Conservation (phyloP, 2,113 vertebrate genomes). For the Zosterops lateralis region DNA sequence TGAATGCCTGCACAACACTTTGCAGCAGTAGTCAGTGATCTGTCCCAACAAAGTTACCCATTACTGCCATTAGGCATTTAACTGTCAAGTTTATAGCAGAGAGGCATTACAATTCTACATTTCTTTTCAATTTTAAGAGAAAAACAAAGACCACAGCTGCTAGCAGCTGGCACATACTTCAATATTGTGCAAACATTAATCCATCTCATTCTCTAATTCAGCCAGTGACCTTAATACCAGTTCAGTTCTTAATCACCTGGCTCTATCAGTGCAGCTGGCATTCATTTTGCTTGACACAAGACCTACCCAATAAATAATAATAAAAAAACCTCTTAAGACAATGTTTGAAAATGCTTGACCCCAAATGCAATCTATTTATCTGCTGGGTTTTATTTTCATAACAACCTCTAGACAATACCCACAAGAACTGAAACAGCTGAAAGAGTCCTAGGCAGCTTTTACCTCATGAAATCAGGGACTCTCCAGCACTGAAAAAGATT, state of each 20-base stretch:
- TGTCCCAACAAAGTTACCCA: neutral
- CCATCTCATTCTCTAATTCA: constrained; percentile 53
- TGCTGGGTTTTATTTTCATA: neutral
- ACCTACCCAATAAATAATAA: constrained; percentile 20
- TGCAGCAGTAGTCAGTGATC: neutral
- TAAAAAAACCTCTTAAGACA: neutral
- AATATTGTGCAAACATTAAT: constrained; percentile 59
- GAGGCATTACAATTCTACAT: neutral
- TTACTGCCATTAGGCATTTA: neutral
- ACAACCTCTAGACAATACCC: neutral
- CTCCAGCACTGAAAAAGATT: accelerated
- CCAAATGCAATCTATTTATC: neutral
- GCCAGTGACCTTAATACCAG: constrained; percentile 69
- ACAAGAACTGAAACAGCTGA: neutral
- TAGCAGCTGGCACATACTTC: constrained; percentile 52
- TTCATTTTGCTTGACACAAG: neutral
- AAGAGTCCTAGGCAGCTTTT: neutral
- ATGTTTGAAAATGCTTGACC: neutral
- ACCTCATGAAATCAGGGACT: neutral
- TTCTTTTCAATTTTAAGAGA: neutral
- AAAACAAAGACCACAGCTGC: neutral
- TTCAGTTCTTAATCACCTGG: constrained; percentile 59
- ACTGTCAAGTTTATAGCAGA: neutral
- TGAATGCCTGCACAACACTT: neutral
- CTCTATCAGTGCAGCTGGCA: constrained; percentile 16